A percentile compares a stretch with the other conserved stretches of the same genome.
Evolutionary conservation across 2,113 vertebrate species (phyloP).

Genomic region (Scophthalmus maximus): DNA sequence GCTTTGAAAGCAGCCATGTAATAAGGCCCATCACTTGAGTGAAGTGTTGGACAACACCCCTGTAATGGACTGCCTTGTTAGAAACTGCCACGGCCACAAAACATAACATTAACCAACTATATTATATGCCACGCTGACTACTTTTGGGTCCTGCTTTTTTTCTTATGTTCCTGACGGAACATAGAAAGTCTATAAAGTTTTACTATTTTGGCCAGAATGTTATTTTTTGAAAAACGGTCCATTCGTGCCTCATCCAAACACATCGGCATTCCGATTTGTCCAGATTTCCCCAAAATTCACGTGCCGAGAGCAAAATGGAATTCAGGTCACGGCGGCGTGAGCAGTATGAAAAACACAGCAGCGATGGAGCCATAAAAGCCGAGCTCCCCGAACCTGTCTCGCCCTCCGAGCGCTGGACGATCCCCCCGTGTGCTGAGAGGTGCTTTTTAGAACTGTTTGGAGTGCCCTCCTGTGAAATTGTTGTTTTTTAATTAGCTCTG

Average conservation of each 20-base stretch:
- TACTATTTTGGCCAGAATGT: slow-evolving; percentile 34
- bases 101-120: slow-evolving; percentile 56
- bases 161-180: slow-evolving; percentile 9
- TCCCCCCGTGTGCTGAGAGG: slow-evolving; percentile 85
- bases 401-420: slow-evolving; percentile 69
- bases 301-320: slow-evolving; percentile 48
- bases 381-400: slow-evolving; percentile 66
- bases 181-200: slow-evolving; percentile 57
- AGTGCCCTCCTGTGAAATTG: slow-evolving; percentile 83
- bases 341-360: slow-evolving; percentile 57
- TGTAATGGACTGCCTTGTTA: slow-evolving; percentile 78
- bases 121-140: slow-evolving; percentile 37
- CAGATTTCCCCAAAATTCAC: slow-evolving; percentile 12
- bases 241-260: slow-evolving; percentile 23
- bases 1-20: slow-evolving; percentile 71
- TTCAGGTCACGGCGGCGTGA: slow-evolving; percentile 61
- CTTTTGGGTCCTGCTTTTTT: slow-evolving; percentile 34
- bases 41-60: slow-evolving; percentile 78
- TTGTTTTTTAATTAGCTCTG: slow-evolving; percentile 88
- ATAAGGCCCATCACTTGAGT: slow-evolving; percentile 76
- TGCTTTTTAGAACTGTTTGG: slow-evolving; percentile 80
- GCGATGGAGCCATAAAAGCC: slow-evolving; percentile 72
- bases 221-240: slow-evolving; percentile 43
- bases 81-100: slow-evolving; percentile 67
- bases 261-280: slow-evolving; percentile 14